Percentiles rank a stretch among this genome's conserved stretches.
These are phyloP conservation scores for Athripsodes cinereus DNA, from an alignment of 2,888 invertebrate genomes.

Conservation along the genomic window DNA sequence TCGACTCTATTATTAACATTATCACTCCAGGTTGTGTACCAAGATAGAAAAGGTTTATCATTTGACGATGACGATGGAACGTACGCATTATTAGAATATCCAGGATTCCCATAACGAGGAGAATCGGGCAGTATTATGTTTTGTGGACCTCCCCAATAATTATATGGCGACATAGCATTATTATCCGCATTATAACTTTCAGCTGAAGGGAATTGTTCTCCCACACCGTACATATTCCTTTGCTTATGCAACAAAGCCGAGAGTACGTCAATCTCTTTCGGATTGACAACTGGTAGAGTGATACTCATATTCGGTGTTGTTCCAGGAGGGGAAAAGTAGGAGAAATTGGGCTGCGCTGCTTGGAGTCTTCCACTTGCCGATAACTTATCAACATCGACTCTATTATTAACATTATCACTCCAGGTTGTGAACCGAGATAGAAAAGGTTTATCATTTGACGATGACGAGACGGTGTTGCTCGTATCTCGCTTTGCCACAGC, in stretches of 20 bases:
- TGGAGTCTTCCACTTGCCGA: neutral
- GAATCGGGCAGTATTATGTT: no score
- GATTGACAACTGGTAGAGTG: constrained; percentile 45
- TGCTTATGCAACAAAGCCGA: constrained; percentile 47
- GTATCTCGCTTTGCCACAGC: neutral
- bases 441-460: neutral
- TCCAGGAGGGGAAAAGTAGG: constrained; percentile 29
- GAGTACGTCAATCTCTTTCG: constrained; percentile 49
- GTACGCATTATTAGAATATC: no score
- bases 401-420: constrained; percentile 1
- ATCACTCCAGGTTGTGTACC: no score
- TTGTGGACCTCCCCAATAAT: constrained; percentile 17
- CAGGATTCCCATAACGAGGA: no score
- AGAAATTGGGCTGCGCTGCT: constrained; percentile 14
- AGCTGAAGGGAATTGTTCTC: constrained; percentile 1
- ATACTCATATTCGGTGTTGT: constrained; percentile 36
- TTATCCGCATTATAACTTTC: constrained; percentile 11
- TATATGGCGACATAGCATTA: constrained; percentile 9
- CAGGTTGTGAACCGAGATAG: constrained; percentile 11
- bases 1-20: no score
- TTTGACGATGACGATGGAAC: no score
- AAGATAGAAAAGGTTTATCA: no score
- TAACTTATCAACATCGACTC: constrained; percentile 4
- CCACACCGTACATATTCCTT: constrained; percentile 28
- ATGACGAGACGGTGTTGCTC: neutral